Evolutionary conservation across 2,888 invertebrate species (phyloP), one percentile per base, ranked within the genome.

Genomic region (Luffia ferchaultella): DNA sequence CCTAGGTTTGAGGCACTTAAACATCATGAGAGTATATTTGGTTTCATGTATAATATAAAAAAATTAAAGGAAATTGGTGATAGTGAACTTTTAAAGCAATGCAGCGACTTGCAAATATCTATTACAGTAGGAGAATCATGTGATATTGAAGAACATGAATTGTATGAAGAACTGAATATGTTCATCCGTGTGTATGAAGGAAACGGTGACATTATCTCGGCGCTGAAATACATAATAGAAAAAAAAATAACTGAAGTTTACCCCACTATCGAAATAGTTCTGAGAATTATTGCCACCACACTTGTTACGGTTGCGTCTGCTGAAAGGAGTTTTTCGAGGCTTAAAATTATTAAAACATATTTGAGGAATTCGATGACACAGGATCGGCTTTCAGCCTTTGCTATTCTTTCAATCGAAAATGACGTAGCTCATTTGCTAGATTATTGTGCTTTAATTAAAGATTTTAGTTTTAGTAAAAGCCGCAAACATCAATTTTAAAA

Each of bases 81-180:
- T 52, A 55, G 51, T 54, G 50, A 55, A 55, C 54, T 55, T 55
- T 53, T 55, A 48, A 54, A 55, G 54, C 53, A 54, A 54, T 54
- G 55, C 53, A 57, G 54, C 52, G 54, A 54, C 55, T 55, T 55
- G 53, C 55, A 54, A 57, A 57, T 58, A 55, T 58, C 54, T 56
- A 54, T 56, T 55, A 55, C 56, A 53, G 54, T 55, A 54, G 56
- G 53, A 56, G 56, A 53, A 56, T 53, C 52, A 56, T 57, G 55
- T 56, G 56, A 55, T 53, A 56, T 55, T 57, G 53, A 54, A 51
- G 53, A 53, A 54, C 50, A 53, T 57, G 52, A 55, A 55, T 56
- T 57, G 52, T 57, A 54, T 51, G 53, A 56, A 56, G 55, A 59
- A 56, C 54, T 57, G 54, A 58, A 53, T 57, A 57, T 57, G 53